phyloP scores from a whole-genome alignment of 2,888 invertebrate species.

The Tachystola acroxantha region DNA sequence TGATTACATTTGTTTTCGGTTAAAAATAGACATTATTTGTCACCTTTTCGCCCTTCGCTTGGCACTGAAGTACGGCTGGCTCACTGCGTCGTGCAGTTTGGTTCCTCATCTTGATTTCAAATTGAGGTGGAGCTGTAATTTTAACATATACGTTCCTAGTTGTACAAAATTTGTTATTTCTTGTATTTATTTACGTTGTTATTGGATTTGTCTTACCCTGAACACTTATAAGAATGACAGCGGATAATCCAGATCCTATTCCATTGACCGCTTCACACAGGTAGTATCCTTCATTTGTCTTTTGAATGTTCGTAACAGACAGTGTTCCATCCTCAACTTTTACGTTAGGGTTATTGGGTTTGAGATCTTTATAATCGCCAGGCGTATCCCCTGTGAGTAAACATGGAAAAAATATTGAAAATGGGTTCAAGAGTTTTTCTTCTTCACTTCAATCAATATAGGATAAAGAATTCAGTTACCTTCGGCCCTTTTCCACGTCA shows the following conservation, averaged over 20 bases:
- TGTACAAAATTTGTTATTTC: neutral
- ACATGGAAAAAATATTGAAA: neutral
- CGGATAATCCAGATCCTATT: constrained; percentile 95
- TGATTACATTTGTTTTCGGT: no score
- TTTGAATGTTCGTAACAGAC: constrained; percentile 92
- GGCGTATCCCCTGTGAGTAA: constrained; percentile 86
- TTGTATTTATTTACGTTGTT: neutral
- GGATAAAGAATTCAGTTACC: constrained; percentile 70
- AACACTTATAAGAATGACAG: constrained; percentile 94
- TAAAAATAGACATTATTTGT: neutral
- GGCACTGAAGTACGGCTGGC: constrained; percentile 93
- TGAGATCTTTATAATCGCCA: constrained; percentile 95
- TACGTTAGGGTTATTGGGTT: constrained; percentile 92
- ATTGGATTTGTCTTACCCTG: constrained; percentile 82
- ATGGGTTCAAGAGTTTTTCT: neutral
- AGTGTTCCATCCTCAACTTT: constrained; percentile 97
- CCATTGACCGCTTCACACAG: constrained; percentile 97
- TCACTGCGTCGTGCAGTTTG: constrained; percentile 94
- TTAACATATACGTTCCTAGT: no score
- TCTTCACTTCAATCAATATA: no score
- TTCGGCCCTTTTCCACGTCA: constrained; percentile 97
- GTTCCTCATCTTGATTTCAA: constrained; percentile 93
- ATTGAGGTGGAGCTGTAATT: constrained; percentile 91
- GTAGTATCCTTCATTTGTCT: constrained; percentile 96
- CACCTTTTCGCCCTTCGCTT: constrained; percentile 93